A percentile compares a stretch with the other conserved stretches of the same genome.
These are phyloP conservation scores for Machaerirhynchus nigripectus DNA, from an alignment of 2,113 vertebrate species.

Conservation along the genomic window DNA sequence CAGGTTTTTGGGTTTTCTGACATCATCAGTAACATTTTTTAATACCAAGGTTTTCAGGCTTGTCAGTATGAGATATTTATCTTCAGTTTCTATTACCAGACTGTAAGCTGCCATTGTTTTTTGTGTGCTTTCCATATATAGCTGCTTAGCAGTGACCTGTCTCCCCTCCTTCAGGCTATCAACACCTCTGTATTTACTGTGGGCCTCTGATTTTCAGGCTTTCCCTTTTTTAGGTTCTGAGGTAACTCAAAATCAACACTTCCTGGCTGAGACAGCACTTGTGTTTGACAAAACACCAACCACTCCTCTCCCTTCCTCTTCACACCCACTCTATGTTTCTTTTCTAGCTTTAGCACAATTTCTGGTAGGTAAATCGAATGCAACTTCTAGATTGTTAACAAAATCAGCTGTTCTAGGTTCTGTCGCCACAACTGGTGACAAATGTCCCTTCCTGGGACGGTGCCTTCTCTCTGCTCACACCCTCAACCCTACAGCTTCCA, in stretches of 20 bases:
- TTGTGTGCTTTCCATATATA: background rate
- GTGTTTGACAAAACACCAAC: background rate
- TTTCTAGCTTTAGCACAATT: background rate
- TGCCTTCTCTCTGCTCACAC: background rate
- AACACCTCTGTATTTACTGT: background rate
- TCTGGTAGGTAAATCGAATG: slow-evolving; percentile 5
- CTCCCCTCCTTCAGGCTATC: background rate
- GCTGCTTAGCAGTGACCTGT: background rate
- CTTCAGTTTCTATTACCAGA: background rate
- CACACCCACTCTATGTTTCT: slow-evolving; percentile 12
- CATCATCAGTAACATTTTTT: background rate
- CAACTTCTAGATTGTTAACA: slow-evolving; percentile 7
- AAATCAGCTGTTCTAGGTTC: background rate
- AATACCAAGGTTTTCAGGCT: background rate
- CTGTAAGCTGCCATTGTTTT: background rate
- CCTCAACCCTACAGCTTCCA: background rate
- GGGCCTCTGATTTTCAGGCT: slow-evolving; percentile 5
- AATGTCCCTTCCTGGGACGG: background rate
- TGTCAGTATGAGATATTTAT: background rate
- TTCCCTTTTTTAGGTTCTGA: background rate
- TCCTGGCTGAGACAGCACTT: background rate
- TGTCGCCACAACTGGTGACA: background rate
- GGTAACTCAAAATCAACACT: background rate
- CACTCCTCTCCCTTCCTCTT: slow-evolving; percentile 6
- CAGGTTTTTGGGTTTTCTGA: background rate